Percentiles rank a stretch among this genome's conserved stretches.
These are phyloP conservation scores for Prenolepis imparis DNA, from an alignment of 2,888 invertebrate genomes.

Conservation along the genomic window DNA sequence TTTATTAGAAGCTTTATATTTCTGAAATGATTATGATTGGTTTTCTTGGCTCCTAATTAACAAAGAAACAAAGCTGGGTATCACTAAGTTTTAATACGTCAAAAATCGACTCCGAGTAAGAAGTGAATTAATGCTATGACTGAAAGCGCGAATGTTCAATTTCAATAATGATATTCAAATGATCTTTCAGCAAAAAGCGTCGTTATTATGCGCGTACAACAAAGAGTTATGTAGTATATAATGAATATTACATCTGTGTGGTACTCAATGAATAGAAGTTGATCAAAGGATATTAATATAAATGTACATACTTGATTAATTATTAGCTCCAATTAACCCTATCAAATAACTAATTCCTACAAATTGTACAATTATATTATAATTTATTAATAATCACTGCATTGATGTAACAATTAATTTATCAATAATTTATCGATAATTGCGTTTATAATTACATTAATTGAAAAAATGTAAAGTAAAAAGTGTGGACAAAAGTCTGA, in stretches of 20 bases:
- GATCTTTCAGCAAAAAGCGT: background rate
- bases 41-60: background rate
- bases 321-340: conserved; percentile 21
- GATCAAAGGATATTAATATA: background rate
- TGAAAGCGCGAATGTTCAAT: conserved; percentile 6
- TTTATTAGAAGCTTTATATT: background rate
- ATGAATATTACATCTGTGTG: conserved; percentile 8
- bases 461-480: background rate
- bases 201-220: background rate
- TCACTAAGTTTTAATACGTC: conserved; percentile 9
- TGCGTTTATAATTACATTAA: background rate
- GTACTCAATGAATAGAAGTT: background rate
- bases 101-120: background rate
- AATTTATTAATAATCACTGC: background rate
- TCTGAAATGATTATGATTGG: background rate
- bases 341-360: background rate
- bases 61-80: background rate
- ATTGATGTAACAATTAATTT: background rate
- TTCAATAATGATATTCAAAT: conserved; percentile 35
- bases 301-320: background rate
- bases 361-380: background rate
- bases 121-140: conserved; percentile 6
- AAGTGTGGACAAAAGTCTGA: background rate
- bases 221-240: conserved; percentile 13
- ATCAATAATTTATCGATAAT: background rate